Evolutionary conservation across 2,888 invertebrate species (phyloP), one percentile per base, ranked within the genome.

Genomic region (Invenusta paracnida): DNA sequence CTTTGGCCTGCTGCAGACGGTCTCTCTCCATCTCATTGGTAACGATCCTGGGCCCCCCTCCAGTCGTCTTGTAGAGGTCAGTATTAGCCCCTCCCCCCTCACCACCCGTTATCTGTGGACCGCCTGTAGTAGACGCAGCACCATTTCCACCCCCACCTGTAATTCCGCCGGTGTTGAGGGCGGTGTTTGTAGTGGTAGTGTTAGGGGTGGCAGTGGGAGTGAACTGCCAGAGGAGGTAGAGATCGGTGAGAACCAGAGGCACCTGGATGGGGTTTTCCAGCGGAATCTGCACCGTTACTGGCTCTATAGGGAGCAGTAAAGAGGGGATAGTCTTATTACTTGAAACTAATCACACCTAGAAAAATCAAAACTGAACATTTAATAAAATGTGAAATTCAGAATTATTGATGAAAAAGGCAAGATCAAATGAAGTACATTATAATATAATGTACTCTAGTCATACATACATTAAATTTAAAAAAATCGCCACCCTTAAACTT

Each of bases 201-300:
- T 85, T n/a, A 25, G 2, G 29, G 1, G 85, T 5, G n/a, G 85
- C 82, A 29, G 31, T 86, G n/a, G 89, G 88, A 82, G 88, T 89
- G 89, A 95, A 95, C 85, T 92, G 93, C 95, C 95, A 96, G 30
- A 95, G 91, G 81, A 96, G 92, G 89, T 93, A 93, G 11, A 95
- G 92, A 88, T 95, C 94, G 87, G 93, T 93, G 86, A 96, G 91
- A 73, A 94, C 93, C 87, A 96, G 90, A 0, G 94, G 92, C 87
- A 96, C 94, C 90, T 94, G 94, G 84, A 96, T 91, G 0, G 95
- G 94, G 92, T 96, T 96, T 88, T 93, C 93, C 87, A 97, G 92
- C 85, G 94, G 93, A 29, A 96, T 93, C 67, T 94, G 94, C 85
- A 96, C 93, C 91, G 94, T 94, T 85, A 96, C 94, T 0, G 95